phyloP scores from a whole-genome alignment of 2,797 vertebrate genomes.

The Kryptolebias ocellatus region DNA sequence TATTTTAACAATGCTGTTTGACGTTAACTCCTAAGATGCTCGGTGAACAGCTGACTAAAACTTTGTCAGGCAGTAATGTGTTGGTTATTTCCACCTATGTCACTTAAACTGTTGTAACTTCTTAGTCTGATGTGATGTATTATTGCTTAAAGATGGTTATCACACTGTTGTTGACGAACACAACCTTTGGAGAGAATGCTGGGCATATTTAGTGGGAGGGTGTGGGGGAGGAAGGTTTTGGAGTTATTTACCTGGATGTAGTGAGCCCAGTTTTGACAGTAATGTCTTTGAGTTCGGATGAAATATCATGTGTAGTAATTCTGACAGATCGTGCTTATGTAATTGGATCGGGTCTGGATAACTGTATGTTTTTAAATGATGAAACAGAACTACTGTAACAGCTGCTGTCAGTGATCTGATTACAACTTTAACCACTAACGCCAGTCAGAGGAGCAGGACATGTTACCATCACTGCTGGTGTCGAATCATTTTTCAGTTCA shows the following conservation, averaged over 20 bases:
- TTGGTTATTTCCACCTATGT: conserved; percentile 1
- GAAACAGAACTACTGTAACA: conserved; percentile 43
- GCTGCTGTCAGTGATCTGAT: conserved; percentile 34
- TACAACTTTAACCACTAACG: conserved; percentile 52
- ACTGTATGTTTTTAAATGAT: conserved; percentile 28
- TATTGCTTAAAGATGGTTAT: conserved; percentile 25
- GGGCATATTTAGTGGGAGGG: conserved; percentile 25
- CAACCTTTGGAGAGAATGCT: conserved; percentile 38
- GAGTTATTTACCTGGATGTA: conserved; percentile 30
- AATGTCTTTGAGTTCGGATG: conserved; percentile 29
- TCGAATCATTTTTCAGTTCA: conserved; percentile 32
- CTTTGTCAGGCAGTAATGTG: not conserved
- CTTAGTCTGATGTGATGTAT: conserved; percentile 20
- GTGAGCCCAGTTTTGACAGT: conserved; percentile 24
- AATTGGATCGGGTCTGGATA: conserved; percentile 44
- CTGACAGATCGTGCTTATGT: conserved; percentile 27
- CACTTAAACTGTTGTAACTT: conserved; percentile 1
- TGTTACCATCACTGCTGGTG: not conserved
- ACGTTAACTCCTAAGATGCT: not conserved
- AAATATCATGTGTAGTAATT: conserved; percentile 31
- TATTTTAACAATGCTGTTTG: conserved; percentile 38
- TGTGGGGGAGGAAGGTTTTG: conserved; percentile 10
- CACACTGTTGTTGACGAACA: conserved; percentile 10
- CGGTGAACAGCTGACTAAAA: not conserved
- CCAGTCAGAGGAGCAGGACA: conserved; percentile 41